Evolutionary conservation across 1,140 invertebrate genomes (phyloP), one percentile per base, ranked within the genome.

Genomic region (Aphaenogaster floridana): DNA sequence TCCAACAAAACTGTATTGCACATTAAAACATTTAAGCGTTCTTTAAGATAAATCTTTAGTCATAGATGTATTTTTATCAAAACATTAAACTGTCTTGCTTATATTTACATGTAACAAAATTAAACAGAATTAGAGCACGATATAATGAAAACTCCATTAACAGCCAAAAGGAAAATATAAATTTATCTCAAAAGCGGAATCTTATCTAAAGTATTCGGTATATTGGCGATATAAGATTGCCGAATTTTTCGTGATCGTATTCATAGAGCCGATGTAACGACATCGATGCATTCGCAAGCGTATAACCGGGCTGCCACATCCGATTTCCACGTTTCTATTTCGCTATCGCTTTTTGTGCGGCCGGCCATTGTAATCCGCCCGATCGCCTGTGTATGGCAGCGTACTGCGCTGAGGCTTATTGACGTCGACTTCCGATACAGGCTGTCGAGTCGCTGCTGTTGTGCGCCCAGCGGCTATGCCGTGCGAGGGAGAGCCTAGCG

Each of bases 351-450:
- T 57, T 86, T 77, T 78, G 21, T 72, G 59, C 61, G 52, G 7
- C 69, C 79, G 64, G 17, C 54, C 61, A 79, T 59, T 57, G 42
- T 88, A 86, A 91, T 91, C 80, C 63, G 71, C 4, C 68, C 54
- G 76, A 86, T 66, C 86, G 87, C 42, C 76, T 72, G 76, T 87
- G 78, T 66, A 86, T 59, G 66, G 64, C 78, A 87, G 86, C 66
- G 13, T 71, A 15, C 79, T 42, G 72, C 34, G 50, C 86, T 17
- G 34, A 57, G 76, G 80, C 76, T 91, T 90, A 88, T 79, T 90
- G 77, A 86, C 78, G 69, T 81, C 69, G 80, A 86, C 89, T 90
- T 88, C 89, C 89, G 80, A 90, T 90, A 88, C 86, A 57, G 86
- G 61, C 86, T 81, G 89, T 88, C 81, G 74, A 90, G 74, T 90